phyloP scores from a whole-genome alignment of 2,888 invertebrate genomes.

The Lasioglossum malachurum region DNA sequence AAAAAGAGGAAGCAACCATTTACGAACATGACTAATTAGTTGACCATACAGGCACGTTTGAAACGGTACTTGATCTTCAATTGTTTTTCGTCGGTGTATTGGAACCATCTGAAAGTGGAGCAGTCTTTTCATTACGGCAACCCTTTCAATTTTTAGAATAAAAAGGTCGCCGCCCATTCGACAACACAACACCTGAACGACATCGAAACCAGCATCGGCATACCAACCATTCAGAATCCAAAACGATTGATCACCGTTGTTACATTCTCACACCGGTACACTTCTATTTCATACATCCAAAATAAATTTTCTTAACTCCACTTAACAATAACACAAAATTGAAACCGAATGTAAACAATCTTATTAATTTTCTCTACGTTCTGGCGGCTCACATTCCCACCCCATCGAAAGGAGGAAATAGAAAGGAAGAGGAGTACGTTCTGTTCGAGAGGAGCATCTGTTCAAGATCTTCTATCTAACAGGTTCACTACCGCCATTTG shows the following conservation, averaged over 20 bases:
- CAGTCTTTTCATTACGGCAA: not conserved
- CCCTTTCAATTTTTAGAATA: not conserved
- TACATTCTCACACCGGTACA: not conserved
- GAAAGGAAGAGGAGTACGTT: too few species aligned
- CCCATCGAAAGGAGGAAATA: not conserved
- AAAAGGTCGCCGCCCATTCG: not conserved
- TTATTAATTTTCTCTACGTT: not conserved
- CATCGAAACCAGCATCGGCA: not conserved
- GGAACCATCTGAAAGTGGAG: not conserved
- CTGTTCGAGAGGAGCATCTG: too few species aligned
- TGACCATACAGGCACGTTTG: not conserved
- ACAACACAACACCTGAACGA: not conserved
- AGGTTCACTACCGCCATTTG: too few species aligned
- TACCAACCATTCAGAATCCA: not conserved
- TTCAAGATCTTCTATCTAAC: too few species aligned
- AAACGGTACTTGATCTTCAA: not conserved
- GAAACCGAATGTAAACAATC: not conserved
- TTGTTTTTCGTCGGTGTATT: not conserved
- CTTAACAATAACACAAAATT: not conserved
- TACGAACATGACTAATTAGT: not conserved
- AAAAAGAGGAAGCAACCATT: not conserved
- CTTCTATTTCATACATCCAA: not conserved
- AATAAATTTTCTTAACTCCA: not conserved
- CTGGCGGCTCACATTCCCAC: not conserved
- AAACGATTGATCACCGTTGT: not conserved